These are phyloP conservation scores for Charadrius vociferus DNA, from an alignment of 2,113 vertebrate genomes.

Conservation along the genomic window DNA sequence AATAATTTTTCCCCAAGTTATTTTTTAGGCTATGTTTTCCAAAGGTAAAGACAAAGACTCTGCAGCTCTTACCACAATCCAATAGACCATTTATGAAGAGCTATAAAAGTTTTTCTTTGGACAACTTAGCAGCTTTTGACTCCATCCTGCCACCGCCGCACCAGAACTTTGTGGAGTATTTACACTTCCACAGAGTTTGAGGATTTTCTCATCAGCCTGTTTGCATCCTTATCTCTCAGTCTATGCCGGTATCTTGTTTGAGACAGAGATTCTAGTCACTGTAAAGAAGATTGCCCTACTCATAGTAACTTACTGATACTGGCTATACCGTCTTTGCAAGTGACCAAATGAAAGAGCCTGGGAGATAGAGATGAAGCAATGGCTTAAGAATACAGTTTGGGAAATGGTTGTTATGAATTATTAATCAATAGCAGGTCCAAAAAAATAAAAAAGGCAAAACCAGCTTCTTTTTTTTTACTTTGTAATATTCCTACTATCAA, in stretches of 20 bases:
- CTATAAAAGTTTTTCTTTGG: background rate
- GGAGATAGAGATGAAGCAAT: background rate
- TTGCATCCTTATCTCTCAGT: background rate
- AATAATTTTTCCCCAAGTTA: background rate
- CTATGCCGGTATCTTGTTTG: background rate
- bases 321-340: rapidly evolving
- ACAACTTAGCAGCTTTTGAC: background rate
- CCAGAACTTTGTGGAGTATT: background rate
- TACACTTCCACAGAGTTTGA: background rate
- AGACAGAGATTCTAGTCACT: background rate
- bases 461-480: background rate
- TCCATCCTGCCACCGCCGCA: background rate
- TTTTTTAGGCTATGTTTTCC: background rate
- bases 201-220: background rate
- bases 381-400: background rate
- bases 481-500: background rate
- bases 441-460: background rate
- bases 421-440: background rate
- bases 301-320: background rate
- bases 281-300: background rate
- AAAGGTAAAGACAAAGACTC: background rate
- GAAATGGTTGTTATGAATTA: background rate
- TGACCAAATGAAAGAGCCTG: background rate
- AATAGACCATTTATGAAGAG: background rate
- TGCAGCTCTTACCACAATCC: background rate